Conservation (phyloP, 2,797 vertebrate genomes). For the Borostomias antarcticus region DNA sequence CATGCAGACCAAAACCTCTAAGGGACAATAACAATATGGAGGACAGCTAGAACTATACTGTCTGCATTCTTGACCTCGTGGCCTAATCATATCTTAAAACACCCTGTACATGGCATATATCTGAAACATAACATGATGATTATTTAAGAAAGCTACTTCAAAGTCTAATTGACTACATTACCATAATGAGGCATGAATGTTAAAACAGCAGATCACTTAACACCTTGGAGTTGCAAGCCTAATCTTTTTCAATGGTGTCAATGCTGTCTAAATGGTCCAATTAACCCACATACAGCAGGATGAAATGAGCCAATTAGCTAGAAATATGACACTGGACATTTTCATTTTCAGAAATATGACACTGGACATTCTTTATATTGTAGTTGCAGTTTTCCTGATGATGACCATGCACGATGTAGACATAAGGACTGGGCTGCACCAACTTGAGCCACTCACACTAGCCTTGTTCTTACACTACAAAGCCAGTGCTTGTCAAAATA, state of each 20-base stretch:
- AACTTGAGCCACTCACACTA: slow-evolving; percentile 20
- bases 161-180: slow-evolving; percentile 33
- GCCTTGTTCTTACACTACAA: background rate
- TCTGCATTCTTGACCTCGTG: no score
- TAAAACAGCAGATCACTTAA: background rate
- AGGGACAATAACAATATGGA: slow-evolving; percentile 29
- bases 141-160: background rate
- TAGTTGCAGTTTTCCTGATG: background rate
- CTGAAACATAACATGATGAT: background rate
- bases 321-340: no score
- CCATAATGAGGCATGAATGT: slow-evolving; percentile 29
- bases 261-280: slow-evolving; percentile 22
- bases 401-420: slow-evolving; percentile 28
- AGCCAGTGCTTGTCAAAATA: background rate
- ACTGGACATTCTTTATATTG: background rate
- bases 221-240: slow-evolving; percentile 26
- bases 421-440: slow-evolving; percentile 24
- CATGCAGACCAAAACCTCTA: slow-evolving; percentile 38
- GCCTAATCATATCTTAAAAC: no score
- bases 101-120: no score
- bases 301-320: no score
- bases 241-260: slow-evolving; percentile 29
- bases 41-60: no score
- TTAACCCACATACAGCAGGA: slow-evolving; percentile 48
- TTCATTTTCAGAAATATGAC: slow-evolving; percentile 14